phyloP scores from a whole-genome alignment of 2,113 vertebrate genomes.

The Poeciliopsis turrubarensis region DNA sequence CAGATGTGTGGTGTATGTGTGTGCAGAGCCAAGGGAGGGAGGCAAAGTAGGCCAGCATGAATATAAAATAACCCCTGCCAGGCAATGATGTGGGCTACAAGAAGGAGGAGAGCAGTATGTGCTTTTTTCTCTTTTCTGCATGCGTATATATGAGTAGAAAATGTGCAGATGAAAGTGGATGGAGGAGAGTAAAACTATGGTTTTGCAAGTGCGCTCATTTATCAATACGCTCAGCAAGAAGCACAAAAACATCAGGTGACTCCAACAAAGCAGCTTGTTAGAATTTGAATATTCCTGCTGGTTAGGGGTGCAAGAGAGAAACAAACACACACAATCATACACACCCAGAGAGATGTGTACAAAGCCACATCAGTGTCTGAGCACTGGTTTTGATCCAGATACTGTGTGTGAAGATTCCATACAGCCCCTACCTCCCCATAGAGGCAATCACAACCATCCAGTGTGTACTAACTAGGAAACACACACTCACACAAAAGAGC shows the following conservation, averaged over 20 bases:
- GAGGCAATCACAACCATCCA: conserved; percentile 12
- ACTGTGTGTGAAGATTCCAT: conserved; percentile 22
- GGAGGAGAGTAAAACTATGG: conserved; percentile 48
- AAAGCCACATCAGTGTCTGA: not conserved
- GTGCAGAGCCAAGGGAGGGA: conserved; percentile 60
- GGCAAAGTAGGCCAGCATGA: conserved; percentile 78
- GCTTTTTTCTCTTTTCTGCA: conserved; percentile 13
- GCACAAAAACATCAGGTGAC: conserved; percentile 52
- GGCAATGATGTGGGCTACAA: conserved; percentile 77
- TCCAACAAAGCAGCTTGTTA: conserved; percentile 57
- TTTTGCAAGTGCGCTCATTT: conserved; percentile 50
- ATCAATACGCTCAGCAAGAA: conserved; percentile 40
- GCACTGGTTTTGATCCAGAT: conserved; percentile 41
- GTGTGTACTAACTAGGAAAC: not conserved
- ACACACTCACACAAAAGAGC: conserved; percentile 26
- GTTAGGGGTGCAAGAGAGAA: conserved; percentile 29
- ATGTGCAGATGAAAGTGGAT: conserved; percentile 51
- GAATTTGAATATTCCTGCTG: conserved; percentile 48
- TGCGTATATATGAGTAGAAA: conserved; percentile 24
- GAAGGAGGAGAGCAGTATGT: conserved; percentile 52
- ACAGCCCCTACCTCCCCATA: not conserved
- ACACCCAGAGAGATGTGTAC: not conserved
- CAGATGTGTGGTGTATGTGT: conserved; percentile 44
- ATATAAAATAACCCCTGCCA: conserved; percentile 78
- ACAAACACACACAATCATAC: not conserved